Conservation (phyloP, 2,113 vertebrate species). For the Neolamprologus sp. region DNA sequence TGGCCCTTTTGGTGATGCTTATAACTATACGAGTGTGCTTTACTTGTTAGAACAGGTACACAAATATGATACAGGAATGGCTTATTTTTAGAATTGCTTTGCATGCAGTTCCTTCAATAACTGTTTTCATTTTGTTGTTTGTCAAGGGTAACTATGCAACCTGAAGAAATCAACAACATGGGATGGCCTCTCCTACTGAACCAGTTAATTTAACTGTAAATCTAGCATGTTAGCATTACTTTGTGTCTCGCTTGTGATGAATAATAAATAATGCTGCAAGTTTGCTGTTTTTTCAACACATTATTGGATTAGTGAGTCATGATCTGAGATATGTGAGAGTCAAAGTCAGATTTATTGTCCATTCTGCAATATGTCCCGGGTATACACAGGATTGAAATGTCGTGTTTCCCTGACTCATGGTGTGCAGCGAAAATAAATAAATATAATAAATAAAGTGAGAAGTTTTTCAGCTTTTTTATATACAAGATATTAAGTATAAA, state of each 20-base stretch:
- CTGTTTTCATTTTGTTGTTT: background rate
- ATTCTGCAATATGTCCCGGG: background rate
- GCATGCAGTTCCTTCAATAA: background rate
- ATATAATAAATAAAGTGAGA: background rate
- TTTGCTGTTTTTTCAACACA: background rate
- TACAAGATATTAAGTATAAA: background rate
- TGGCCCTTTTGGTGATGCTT: background rate
- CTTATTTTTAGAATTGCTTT: background rate
- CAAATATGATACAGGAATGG: background rate
- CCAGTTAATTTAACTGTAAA: background rate
- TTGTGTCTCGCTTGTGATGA: background rate
- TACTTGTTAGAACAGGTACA: background rate
- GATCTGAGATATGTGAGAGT: background rate
- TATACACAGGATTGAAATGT: background rate
- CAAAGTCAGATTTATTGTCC: background rate
- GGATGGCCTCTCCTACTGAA: background rate
- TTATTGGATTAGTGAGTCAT: background rate
- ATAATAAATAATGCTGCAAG: background rate
- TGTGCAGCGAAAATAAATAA: background rate
- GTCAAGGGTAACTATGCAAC: background rate
- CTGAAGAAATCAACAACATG: background rate
- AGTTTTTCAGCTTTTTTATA: background rate
- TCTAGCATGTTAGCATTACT: background rate
- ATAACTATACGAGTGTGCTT: background rate
- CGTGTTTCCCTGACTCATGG: background rate